Percentiles rank a stretch among this genome's conserved stretches.
Evolutionary conservation across 2,113 vertebrate species (phyloP).

Genomic region (Nerophis ophidion): DNA sequence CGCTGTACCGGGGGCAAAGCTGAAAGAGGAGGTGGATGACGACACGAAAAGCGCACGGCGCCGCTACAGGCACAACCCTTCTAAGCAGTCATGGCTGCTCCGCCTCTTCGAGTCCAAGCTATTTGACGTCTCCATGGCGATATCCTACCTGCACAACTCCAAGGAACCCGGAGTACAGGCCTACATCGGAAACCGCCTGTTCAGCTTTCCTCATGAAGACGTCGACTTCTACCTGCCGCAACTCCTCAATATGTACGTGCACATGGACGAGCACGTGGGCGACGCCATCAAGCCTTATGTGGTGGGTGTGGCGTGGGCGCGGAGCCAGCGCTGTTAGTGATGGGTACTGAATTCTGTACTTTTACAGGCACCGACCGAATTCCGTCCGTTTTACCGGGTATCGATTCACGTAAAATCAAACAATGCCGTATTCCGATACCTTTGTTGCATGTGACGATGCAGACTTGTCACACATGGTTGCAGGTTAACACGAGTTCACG

Average conservation of each 20-base stretch:
- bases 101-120: slow-evolving; percentile 94
- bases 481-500: no score
- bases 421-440: no score
- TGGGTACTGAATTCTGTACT: no score
- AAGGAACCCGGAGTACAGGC: slow-evolving; percentile 96
- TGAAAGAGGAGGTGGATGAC: slow-evolving; percentile 61
- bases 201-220: slow-evolving; percentile 85
- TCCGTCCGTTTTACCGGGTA: no score
- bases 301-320: slow-evolving; percentile 49
- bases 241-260: slow-evolving; percentile 97
- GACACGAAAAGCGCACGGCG: slow-evolving; percentile 73
- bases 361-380: no score
- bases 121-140: slow-evolving; percentile 96
- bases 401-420: no score
- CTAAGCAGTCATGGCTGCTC: slow-evolving; percentile 92
- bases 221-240: slow-evolving; percentile 95
- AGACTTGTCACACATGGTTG: no score
- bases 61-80: slow-evolving; percentile 81
- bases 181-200: slow-evolving; percentile 92
- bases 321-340: no score
- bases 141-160: slow-evolving; percentile 93
- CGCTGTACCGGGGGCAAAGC: slow-evolving; percentile 22
- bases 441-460: no score
- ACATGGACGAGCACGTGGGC: slow-evolving; percentile 95
- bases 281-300: slow-evolving; percentile 96